Base-by-base conservation (phyloP, 2,113 vertebrate genomes). In the Gyps fulvus region DNA sequence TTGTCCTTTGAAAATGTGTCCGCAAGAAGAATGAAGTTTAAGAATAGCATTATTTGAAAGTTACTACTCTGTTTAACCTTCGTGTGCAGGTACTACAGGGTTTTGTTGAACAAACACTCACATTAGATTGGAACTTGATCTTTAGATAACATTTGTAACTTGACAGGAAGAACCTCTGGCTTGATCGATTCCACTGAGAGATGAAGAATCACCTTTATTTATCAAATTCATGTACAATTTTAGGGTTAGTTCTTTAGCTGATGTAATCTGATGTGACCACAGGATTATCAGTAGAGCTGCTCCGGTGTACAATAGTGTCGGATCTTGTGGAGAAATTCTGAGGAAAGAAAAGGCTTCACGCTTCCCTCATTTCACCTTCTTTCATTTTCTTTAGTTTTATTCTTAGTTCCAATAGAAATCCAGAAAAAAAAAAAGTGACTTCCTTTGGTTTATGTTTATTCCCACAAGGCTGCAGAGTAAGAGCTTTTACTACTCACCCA, bases 281-380 rank as follows among this genome's bases (percentile, higher is more conserved):
- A 63, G 29, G 29, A n/a, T 45, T 76, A n/a, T 23, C 47, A 34
- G 22, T 14, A 43, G 49, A 50, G 27, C 16, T 38, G 38, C 76
- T 54, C 57, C 2, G 3, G 29, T 19, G 15, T 34, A 7, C 22
- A 25, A 23, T 1, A 10, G 9, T 9, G 16, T 63, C 0, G 0
- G 9, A 16, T 36, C 9, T 79, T 9, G 18, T 14, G 32, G n/a
- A 84, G 38, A 42, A 67, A 65, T 80, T 27, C 32, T 32, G 6
- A 54, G 36, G 52, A 3, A 45, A 62, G 25, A 17, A 59, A 66
- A 69, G 10, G 7, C 10, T 95, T 92, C 38, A 2, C 1, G 0
- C 18, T 82, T 76, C n/a, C 16, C 32, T 81, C 7, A 2, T 63
- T 80, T 72, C 21, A n/a, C 20, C 47, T 61, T 29, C 42, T 54